Percentiles rank a stretch among this genome's conserved stretches.
Conservation (phyloP, 2,113 vertebrate genomes). For the Guaruba guarouba region DNA sequence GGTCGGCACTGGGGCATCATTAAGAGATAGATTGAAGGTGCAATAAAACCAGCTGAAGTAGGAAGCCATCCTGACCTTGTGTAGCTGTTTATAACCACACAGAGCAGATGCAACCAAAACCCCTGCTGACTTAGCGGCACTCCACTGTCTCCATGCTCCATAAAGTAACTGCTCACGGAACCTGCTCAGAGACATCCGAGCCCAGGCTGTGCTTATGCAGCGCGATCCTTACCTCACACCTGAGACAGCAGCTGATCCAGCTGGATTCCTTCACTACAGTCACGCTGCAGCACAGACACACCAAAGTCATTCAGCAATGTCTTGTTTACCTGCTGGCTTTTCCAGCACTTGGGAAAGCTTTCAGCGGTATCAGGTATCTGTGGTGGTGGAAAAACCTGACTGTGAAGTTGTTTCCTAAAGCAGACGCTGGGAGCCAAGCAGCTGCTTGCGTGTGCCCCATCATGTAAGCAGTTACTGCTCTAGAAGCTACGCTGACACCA, state of each 20-base stretch:
- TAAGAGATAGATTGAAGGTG: not conserved
- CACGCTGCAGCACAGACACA: not conserved
- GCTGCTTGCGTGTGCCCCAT: not conserved
- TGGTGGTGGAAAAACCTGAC: not conserved
- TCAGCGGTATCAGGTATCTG: not conserved
- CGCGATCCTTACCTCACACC: not conserved
- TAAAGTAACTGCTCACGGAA: accelerated
- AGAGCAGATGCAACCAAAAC: not conserved
- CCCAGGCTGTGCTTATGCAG: not conserved
- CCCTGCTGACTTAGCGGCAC: not conserved
- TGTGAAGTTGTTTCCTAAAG: not conserved
- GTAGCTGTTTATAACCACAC: not conserved
- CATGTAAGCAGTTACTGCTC: not conserved
- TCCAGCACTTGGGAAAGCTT: not conserved
- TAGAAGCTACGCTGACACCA: accelerated
- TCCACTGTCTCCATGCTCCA: not conserved
- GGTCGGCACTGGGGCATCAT: not conserved
- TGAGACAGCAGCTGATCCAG: not conserved
- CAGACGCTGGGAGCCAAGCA: not conserved
- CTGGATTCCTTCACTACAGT: not conserved
- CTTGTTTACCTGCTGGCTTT: not conserved
- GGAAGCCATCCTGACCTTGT: not conserved
- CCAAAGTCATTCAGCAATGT: too few relatives aligned
- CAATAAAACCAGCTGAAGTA: not conserved
- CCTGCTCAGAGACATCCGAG: accelerated